These are phyloP conservation scores for Synergus japonicus DNA, from an alignment of 2,888 invertebrate genomes.

Conservation along the genomic window DNA sequence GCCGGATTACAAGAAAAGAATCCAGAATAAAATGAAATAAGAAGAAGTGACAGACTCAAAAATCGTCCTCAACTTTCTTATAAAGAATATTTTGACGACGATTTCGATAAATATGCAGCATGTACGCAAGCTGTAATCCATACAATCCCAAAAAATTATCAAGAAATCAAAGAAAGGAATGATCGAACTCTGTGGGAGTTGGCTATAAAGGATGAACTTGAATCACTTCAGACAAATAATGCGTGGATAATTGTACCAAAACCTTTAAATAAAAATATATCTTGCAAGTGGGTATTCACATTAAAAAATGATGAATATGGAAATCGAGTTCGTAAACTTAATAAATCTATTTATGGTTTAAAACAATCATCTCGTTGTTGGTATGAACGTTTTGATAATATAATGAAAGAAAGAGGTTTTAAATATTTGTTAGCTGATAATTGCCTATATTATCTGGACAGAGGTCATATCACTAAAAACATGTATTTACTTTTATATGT, in stretches of 20 bases:
- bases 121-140: no score
- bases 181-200: constrained; percentile 47
- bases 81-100: neutral
- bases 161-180: constrained; percentile 47
- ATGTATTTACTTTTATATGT: no score
- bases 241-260: constrained; percentile 43
- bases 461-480: no score
- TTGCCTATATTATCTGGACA: no score
- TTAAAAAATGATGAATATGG: constrained; percentile 47
- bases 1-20: neutral
- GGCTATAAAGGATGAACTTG: constrained; percentile 50
- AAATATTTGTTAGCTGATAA: no score
- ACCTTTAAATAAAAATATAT: constrained; percentile 29
- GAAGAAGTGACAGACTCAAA: constrained; percentile 28
- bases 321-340: no score
- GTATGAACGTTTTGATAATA: constrained; percentile 43
- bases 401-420: no score
- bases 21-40: neutral
- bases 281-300: constrained; percentile 55
- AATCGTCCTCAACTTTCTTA: constrained; percentile 5
- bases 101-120: neutral
- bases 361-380: constrained; percentile 46
- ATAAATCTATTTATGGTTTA: no score
- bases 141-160: neutral
- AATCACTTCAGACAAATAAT: constrained; percentile 46